Evolutionary conservation across 2,797 vertebrate species (phyloP), one percentile per base, ranked within the genome.

Genomic region (Arnoldichthys spilopterus): DNA sequence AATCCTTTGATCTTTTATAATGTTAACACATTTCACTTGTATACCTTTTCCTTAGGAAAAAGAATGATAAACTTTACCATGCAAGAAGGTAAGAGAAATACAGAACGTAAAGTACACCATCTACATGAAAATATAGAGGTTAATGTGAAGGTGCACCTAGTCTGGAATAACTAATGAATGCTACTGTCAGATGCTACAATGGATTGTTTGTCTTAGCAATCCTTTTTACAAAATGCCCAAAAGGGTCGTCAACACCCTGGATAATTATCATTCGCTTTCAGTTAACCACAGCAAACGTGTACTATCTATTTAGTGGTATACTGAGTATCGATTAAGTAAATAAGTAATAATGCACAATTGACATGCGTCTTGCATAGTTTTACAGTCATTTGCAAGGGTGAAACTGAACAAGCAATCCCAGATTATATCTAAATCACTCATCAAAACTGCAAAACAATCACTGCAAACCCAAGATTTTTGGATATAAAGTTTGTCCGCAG

Each of bases 21-120:
- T 91, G 87, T 88, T 86, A 88, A 90, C 89, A 91, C 86, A 90
- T 90, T 89, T 83, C 82, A 86, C 84, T 85, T 86, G 83, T 82
- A 88, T 90, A 89, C 83, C 86, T 92, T 94, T 93, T 93, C 91
- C 89, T 91, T 92, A 91, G 92, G 91, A 93, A 93, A 94, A 93
- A 93, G 86, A 92, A 88, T 89, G 74, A 90, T 88, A 68, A 86
- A 90, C 86, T 69, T 93, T 91, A 92, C 91, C 92, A 92, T 92
- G 91, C 89, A 90, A 89, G 83, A 78, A 90, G 91, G 91, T 91
- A 93, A 83, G 78, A 84, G 78, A 72, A 79, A 81, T 76, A 80
- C 66, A 78, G 24, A 82, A 49, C 51, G 26, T 61, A 64, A 56
- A 76, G 20, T 28, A 20, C 45, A 40, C 28, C 24, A 22, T 26